Base-by-base conservation (phyloP, 2,888 invertebrate genomes). In the Drosophila borborema region DNA sequence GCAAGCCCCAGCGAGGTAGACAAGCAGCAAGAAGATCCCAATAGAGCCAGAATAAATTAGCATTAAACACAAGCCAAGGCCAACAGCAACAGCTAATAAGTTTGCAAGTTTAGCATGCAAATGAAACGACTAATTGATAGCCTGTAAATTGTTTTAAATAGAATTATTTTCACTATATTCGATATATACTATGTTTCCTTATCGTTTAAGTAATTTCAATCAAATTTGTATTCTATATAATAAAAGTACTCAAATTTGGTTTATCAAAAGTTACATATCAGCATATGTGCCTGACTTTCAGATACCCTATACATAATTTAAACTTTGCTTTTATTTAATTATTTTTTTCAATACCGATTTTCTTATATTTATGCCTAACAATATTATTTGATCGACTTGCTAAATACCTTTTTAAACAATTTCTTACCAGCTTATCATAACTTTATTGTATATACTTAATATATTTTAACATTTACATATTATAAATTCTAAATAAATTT, bases 11-110 rank as follows among this genome's bases (percentile, higher is more conserved):
- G 8, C 18, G 34, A 34, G 18, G 34, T 34, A 20, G 51, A 8
- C 8, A 20, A 14, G 34, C 18, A 36, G 14, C 18, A n/a, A 65
- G 46, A 46, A 49, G 58, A 54, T 58, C 48, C 48, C 40, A 40
- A 49, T 63, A 43, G 59, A 46, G 53, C 55, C 58, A 64, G 49
- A 43, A 60, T 64, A 68, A 66, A 87, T 81, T 82, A 84, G 74
- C 81, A 86, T 89, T 76, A 84, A 77, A 68, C 58, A 46, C 66
- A 49, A 64, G 46, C 43, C 58, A 49, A 55, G 45, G 54, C 59
- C n/a, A 28, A n/a, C 36, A 45, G 28, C 48, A 60, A 12, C 34
- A 43, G 38, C 12, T 31, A 49, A 60, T 49, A 49, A 40, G n/a
- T 28, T 14, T 23, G 41, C 40, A 18, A 40, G 1, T 10, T 28